Percentiles rank a stretch among this genome's conserved stretches.
These are phyloP conservation scores for Ethmia dodecea DNA, from an alignment of 2,888 invertebrate genomes.

Conservation along the genomic window DNA sequence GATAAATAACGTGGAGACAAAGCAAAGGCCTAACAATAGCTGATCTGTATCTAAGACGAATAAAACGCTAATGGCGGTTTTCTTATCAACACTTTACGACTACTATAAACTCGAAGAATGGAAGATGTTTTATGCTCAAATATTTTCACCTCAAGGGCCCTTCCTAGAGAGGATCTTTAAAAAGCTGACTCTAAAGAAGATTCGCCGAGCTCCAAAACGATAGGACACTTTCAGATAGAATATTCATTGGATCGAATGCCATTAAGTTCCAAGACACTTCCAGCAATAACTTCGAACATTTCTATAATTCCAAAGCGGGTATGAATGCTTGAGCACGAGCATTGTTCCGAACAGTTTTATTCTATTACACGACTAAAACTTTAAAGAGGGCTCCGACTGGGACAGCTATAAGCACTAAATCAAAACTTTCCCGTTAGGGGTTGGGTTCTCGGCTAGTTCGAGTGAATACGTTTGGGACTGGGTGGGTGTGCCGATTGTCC, in stretches of 20 bases:
- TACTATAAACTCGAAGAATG: constrained; percentile 12
- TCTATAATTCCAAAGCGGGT: constrained; percentile 40
- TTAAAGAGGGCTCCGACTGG: constrained; percentile 65
- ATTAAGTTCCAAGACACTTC: constrained; percentile 53
- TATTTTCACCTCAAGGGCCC: constrained; percentile 9
- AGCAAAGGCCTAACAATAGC: constrained; percentile 21
- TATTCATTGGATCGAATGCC: constrained; percentile 52
- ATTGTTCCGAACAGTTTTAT: constrained; percentile 70
- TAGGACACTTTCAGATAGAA: constrained; percentile 35
- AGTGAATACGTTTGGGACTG: constrained; percentile 54
- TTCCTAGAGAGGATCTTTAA: constrained; percentile 21
- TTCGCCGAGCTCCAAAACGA: constrained; percentile 28
- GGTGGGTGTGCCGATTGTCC: constrained; percentile 45
- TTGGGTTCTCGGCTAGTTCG: constrained; percentile 46
- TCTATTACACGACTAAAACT: constrained; percentile 70
- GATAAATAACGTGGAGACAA: constrained; percentile 14
- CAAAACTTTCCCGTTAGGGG: constrained; percentile 68
- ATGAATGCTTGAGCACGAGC: constrained; percentile 55
- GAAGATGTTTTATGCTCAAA: constrained; percentile 11
- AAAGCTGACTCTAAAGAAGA: constrained; percentile 25
- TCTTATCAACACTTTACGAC: constrained; percentile 17
- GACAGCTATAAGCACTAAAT: constrained; percentile 74
- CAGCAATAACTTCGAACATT: constrained; percentile 52
- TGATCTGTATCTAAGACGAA: constrained; percentile 23
- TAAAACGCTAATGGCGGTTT: constrained; percentile 24